phyloP scores from a whole-genome alignment of 2,888 invertebrate genomes.

The Prosapia bicincta region DNA sequence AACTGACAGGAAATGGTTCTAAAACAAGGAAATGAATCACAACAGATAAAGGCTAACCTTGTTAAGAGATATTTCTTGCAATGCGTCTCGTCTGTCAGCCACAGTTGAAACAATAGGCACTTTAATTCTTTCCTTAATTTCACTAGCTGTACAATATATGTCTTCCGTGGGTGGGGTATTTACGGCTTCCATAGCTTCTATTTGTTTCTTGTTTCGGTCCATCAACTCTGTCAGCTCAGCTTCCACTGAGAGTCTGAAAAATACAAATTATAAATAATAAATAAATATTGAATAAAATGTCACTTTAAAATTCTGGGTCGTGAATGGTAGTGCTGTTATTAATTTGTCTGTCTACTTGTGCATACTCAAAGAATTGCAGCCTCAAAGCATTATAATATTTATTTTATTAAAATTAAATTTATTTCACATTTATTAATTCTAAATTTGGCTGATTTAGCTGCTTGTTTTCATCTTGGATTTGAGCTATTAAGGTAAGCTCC shows the following conservation, averaged over 20 bases:
- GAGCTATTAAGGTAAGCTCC: too few species aligned
- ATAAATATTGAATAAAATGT: too few species aligned
- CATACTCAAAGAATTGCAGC: too few species aligned
- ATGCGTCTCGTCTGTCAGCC: constrained; percentile 42
- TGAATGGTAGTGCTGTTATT: too few species aligned
- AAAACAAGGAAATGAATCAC: not conserved
- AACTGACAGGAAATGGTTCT: not conserved
- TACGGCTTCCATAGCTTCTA: constrained; percentile 39
- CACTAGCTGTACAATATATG: constrained; percentile 66
- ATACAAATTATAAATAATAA: too few species aligned
- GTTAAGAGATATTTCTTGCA: constrained; percentile 50
- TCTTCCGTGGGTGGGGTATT: constrained; percentile 48
- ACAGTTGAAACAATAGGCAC: constrained; percentile 39
- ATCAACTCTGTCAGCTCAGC: constrained; percentile 55
- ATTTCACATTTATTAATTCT: too few species aligned
- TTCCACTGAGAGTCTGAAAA: constrained; percentile 51
- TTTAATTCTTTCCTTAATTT: constrained; percentile 55
- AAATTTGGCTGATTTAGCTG: too few species aligned
- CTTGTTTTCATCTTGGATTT: too few species aligned
- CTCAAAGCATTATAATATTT: too few species aligned
- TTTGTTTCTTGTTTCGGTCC: constrained; percentile 46
- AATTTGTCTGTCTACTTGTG: too few species aligned
- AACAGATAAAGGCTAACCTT: constrained; percentile 33
- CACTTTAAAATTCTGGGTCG: too few species aligned
- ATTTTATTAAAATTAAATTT: too few species aligned